Conservation (phyloP, 2,797 vertebrate species). For the Sebastes iracundus region DNA sequence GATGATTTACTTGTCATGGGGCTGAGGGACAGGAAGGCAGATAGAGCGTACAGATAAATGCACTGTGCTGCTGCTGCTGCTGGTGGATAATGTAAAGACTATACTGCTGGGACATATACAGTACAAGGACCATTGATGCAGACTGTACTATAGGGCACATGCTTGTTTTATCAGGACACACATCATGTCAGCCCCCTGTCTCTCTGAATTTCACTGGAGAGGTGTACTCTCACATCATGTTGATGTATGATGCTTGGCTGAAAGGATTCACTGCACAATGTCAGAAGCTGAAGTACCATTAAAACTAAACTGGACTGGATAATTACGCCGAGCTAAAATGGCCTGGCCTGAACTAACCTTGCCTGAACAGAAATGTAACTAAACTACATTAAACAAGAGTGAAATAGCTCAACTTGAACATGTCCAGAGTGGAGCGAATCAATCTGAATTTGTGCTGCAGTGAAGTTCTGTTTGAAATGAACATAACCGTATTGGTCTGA, state of each 20-base stretch:
- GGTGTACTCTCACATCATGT: not conserved
- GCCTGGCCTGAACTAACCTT: not conserved
- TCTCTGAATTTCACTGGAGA: not conserved
- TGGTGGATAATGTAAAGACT: constrained; percentile 59
- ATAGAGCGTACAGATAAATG: constrained; percentile 66
- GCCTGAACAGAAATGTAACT: not conserved
- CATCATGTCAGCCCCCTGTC: not conserved
- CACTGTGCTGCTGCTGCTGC: constrained; percentile 35
- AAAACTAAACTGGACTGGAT: not conserved
- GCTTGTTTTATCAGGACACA: constrained; percentile 36
- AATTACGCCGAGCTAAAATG: not conserved
- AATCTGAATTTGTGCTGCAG: not conserved
- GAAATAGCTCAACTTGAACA: not conserved
- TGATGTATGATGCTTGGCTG: not conserved
- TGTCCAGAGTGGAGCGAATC: not conserved
- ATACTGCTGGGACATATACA: constrained; percentile 35
- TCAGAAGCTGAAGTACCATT: not conserved
- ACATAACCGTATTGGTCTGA: not conserved
- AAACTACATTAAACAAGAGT: not conserved
- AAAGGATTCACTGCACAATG: not conserved
- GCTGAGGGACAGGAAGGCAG: constrained; percentile 65
- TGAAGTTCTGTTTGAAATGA: not conserved
- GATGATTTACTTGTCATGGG: constrained; percentile 77
- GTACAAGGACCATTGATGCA: constrained; percentile 21
- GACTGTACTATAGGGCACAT: not conserved